Evolutionary conservation across 2,888 invertebrate genomes (phyloP).

Genomic region (Campoplex nolae): DNA sequence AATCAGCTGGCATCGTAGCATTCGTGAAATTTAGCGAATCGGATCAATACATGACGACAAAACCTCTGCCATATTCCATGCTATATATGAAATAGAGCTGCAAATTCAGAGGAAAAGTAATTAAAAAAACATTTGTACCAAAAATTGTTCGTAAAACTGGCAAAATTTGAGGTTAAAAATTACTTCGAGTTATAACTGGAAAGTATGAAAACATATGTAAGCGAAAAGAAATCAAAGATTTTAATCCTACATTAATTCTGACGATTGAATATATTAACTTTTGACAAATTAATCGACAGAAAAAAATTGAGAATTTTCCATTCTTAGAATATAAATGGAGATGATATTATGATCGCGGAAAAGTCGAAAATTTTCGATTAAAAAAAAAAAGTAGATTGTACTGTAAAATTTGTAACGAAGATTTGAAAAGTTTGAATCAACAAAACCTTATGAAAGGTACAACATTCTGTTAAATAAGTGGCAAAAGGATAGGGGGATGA

Average conservation of each 20-base stretch:
- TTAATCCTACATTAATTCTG: not conserved
- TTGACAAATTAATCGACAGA: not conserved
- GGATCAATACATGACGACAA: slow-evolving; percentile 9
- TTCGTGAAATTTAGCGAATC: slow-evolving; percentile 1
- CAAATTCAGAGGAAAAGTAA: not conserved
- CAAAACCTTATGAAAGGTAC: not conserved
- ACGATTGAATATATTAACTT: not conserved
- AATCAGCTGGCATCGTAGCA: slow-evolving; percentile 2
- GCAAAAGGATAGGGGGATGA: not conserved
- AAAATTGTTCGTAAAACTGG: not conserved
- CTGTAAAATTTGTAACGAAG: not conserved
- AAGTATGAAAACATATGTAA: not conserved
- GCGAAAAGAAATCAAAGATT: not conserved
- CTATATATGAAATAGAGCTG: not conserved
- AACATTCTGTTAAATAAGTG: not conserved
- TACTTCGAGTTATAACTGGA: not conserved
- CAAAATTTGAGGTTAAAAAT: not conserved
- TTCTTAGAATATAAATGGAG: not conserved
- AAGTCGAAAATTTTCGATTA: not conserved
- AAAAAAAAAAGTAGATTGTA: too few species aligned
- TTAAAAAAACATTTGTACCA: not conserved
- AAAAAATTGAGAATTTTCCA: not conserved
- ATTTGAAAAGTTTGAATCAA: not conserved
- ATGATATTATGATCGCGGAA: not conserved
- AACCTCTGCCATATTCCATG: not conserved